phyloP scores from a whole-genome alignment of 2,113 vertebrate genomes.

The Malurus alboscapulatus region DNA sequence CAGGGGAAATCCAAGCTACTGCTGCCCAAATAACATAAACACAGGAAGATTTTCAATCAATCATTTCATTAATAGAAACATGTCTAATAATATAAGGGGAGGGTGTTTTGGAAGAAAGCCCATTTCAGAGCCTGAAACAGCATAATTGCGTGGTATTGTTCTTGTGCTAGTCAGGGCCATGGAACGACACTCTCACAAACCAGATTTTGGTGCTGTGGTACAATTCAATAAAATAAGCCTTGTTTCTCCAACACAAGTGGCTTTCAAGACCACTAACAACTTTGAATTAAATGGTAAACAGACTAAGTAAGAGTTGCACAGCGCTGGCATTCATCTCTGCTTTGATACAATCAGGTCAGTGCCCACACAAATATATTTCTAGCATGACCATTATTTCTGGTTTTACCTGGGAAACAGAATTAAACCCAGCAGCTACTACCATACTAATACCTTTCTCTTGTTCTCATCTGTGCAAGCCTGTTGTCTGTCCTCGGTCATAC shows the following conservation, averaged over 20 bases:
- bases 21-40: constrained; percentile 49
- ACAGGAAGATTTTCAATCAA: constrained; percentile 58
- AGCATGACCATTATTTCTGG: background rate
- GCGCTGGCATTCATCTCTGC: background rate
- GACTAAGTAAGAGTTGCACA: constrained; percentile 16
- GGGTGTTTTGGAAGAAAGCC: constrained; percentile 45
- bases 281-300: constrained; percentile 50
- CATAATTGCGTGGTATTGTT: constrained; percentile 10
- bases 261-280: constrained; percentile 42
- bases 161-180: constrained; percentile 12
- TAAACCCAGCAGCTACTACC: background rate
- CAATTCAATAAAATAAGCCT: constrained; percentile 20
- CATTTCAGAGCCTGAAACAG: constrained; percentile 38
- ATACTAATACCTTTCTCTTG: background rate
- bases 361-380: background rate
- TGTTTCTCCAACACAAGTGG: constrained; percentile 44
- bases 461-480: background rate
- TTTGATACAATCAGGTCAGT: constrained; percentile 12
- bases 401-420: background rate
- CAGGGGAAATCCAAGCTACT: constrained; percentile 49
- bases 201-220: background rate
- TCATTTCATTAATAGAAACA: constrained; percentile 56
- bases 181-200: background rate
- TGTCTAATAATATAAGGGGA: constrained; percentile 42
- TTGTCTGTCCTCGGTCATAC: background rate